A percentile compares a stretch with the other conserved stretches of the same genome.
These are phyloP conservation scores for Cyclina sinensis DNA, from an alignment of 1,140 invertebrate species.

Conservation along the genomic window DNA sequence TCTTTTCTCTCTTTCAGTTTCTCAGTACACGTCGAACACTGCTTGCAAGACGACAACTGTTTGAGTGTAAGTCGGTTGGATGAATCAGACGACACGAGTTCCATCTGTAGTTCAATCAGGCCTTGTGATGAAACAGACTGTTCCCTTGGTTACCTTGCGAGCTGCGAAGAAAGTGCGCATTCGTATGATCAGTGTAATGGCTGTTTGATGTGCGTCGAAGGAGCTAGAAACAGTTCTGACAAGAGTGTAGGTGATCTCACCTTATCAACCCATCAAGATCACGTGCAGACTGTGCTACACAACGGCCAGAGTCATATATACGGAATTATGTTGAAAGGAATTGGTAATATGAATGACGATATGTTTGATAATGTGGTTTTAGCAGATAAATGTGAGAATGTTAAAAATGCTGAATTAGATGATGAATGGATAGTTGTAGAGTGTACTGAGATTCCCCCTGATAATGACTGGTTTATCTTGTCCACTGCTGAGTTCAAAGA, in stretches of 20 bases:
- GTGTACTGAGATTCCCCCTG: not conserved
- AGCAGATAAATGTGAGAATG: not conserved
- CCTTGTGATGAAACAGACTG: slow-evolving; percentile 38
- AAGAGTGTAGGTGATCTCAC: not conserved
- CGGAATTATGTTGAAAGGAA: not conserved
- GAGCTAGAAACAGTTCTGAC: not conserved
- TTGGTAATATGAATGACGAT: not conserved
- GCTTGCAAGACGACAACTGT: not conserved
- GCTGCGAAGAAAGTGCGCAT: not conserved
- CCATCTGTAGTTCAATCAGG: slow-evolving; percentile 38
- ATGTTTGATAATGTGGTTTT: not conserved
- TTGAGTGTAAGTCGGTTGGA: not conserved
- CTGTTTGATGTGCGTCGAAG: not conserved
- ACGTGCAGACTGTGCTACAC: not conserved
- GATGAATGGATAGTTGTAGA: slow-evolving; percentile 1
- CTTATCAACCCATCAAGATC: not conserved
- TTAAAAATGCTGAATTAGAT: not conserved
- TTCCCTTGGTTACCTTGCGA: slow-evolving; percentile 18
- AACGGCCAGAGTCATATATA: not conserved
- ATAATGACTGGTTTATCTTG: not conserved
- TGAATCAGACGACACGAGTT: slow-evolving; percentile 7
- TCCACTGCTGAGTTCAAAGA: too few species aligned
- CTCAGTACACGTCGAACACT: not conserved
- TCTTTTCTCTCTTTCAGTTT: not conserved
- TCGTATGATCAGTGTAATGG: not conserved